Percentiles rank a stretch among this genome's conserved stretches.
Conservation (phyloP, 2,888 invertebrate genomes). For the Dendrolimus houi region DNA sequence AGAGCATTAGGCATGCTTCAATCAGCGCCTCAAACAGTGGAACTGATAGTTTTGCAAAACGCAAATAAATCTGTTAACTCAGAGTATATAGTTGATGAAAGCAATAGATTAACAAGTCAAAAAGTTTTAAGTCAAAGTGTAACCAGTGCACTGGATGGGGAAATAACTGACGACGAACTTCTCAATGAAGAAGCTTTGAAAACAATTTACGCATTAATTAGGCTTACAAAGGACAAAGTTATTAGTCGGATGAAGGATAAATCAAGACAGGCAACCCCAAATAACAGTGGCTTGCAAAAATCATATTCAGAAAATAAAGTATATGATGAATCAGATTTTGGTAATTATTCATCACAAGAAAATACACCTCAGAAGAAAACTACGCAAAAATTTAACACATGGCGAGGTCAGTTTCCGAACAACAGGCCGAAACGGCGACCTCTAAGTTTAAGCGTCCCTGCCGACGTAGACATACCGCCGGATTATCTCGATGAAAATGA, state of each 20-base stretch:
- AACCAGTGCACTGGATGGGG: slow-evolving; percentile 49
- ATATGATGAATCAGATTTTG: slow-evolving; percentile 48
- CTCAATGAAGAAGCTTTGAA: slow-evolving; percentile 71
- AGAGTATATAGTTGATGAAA: slow-evolving; percentile 24
- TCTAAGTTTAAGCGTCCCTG: slow-evolving; percentile 61
- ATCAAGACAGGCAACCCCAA: slow-evolving; percentile 40
- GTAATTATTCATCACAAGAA: slow-evolving; percentile 52
- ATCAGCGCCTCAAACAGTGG: slow-evolving; percentile 78
- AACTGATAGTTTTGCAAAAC: slow-evolving; percentile 81
- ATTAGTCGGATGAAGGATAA: slow-evolving; percentile 60
- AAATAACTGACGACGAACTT: slow-evolving; percentile 64
- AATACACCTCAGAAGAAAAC: slow-evolving; percentile 50
- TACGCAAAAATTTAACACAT: slow-evolving; percentile 56
- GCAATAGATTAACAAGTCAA: slow-evolving; percentile 19
- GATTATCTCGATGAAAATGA: slow-evolving; percentile 44
- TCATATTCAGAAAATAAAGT: slow-evolving; percentile 59
- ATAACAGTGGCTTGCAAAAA: slow-evolving; percentile 47
- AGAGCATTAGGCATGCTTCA: slow-evolving; percentile 82
- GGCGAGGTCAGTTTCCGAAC: slow-evolving; percentile 48
- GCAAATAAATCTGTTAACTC: slow-evolving; percentile 29
- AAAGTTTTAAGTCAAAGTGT: slow-evolving; percentile 39
- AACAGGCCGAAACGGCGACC: slow-evolving; percentile 53
- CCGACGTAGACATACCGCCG: slow-evolving; percentile 50
- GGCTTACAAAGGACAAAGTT: slow-evolving; percentile 67
- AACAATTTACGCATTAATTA: slow-evolving; percentile 70